Base-by-base conservation (phyloP, 2,888 invertebrate genomes). In the Polymixis flavicincta region DNA sequence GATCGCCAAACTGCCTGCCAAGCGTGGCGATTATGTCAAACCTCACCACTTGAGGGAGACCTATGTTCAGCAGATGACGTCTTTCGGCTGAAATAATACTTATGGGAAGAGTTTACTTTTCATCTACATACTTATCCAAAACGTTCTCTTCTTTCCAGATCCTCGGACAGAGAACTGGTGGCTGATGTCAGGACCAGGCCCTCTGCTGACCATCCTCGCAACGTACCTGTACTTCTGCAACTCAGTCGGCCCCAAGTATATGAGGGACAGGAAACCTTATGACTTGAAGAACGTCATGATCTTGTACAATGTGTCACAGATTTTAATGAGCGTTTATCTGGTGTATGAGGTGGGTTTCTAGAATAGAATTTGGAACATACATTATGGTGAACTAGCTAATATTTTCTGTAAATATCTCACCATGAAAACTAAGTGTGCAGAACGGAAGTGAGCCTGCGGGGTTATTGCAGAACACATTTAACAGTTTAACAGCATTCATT, bases 291-390 rank as follows among this genome's bases (percentile, higher is more conserved):
- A 97, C 64, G 91, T 98, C 0, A 97, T 99, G 90, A 97, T 98
- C 28, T 90, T 97, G 0, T 99, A 99, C 94, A 99, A 99, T 91
- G 97, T 98, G n/a, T 97, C 98, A 73, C 99, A 99, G 97, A 99
- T 99, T 9, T 64, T 98, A 22, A 98, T 99, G 94, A 99, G 99
- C 89, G 92, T 97, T 22, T 99, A 97, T 96, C 96, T 99, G 87
- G 96, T 96, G 3, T 94, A 96, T 85, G 96, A 96, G 94, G 96
- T 96, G 76, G 89, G 92, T 67, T 66, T 50, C 22, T 5, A 9
- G 0, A 11, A 7, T 32, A 19, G 4, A 42, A 54, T 54, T 7
- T 70, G 9, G 3, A 6, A 14, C 5, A 3, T 37, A 5, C 9
- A 19, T 25, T 19, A 13, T 48, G 3, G 3, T 60, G 2, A 50